phyloP scores from a whole-genome alignment of 2,888 invertebrate genomes.

The Plagodis dolabraria region DNA sequence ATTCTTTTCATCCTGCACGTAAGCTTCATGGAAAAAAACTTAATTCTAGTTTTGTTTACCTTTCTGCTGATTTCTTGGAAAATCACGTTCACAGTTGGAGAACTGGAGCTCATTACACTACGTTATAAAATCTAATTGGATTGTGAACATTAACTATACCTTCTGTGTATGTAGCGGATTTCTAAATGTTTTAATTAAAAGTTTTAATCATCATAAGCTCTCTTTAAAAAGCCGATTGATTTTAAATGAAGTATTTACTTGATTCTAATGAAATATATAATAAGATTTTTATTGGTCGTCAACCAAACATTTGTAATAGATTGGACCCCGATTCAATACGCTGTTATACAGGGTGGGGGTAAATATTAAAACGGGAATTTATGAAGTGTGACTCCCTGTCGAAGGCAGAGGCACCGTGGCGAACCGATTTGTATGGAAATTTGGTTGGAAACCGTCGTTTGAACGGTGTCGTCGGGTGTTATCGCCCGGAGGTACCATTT shows the following conservation, averaged over 20 bases:
- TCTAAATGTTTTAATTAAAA: constrained; percentile 19
- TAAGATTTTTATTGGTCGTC: constrained; percentile 20
- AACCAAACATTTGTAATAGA: constrained; percentile 25
- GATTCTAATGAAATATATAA: constrained; percentile 10
- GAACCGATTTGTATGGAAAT: constrained; percentile 83
- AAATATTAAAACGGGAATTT: constrained; percentile 82
- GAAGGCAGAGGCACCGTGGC: constrained; percentile 56
- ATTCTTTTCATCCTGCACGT: too few species aligned
- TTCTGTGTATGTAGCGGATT: constrained; percentile 7
- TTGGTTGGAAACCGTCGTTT: constrained; percentile 41
- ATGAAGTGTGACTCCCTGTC: constrained; percentile 69
- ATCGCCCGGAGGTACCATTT: constrained; percentile 70
- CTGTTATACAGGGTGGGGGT: constrained; percentile 24
- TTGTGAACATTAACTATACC: constrained; percentile 5
- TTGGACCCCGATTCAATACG: constrained; percentile 35
- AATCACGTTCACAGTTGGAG: not conserved
- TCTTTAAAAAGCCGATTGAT: constrained; percentile 12
- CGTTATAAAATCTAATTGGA: not conserved
- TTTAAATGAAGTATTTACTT: not conserved
- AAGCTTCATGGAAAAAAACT: too few species aligned
- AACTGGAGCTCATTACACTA: constrained; percentile 2
- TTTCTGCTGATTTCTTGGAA: not conserved
- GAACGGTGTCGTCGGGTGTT: constrained; percentile 60
- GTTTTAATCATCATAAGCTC: constrained; percentile 9
- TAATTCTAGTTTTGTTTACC: too few species aligned